Evolutionary conservation across 2,113 vertebrate species (phyloP).

Genomic region (Rhabdomys dilectus): DNA sequence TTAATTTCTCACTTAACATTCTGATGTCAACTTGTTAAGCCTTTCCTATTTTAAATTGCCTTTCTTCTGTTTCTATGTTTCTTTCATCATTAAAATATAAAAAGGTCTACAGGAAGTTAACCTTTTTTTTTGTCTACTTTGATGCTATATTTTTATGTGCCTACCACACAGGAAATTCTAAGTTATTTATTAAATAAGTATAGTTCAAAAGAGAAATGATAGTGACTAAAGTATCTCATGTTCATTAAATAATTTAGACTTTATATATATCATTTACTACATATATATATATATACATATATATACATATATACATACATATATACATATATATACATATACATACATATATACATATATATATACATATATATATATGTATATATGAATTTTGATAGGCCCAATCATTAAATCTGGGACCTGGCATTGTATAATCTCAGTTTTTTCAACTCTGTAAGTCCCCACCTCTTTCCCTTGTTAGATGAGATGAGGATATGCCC

Average conservation of each 20-base stretch:
- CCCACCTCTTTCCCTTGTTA: neutral
- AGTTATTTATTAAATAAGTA: neutral
- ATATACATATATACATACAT: too few species aligned
- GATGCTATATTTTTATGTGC: neutral
- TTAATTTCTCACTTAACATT: neutral
- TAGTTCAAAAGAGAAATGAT: neutral
- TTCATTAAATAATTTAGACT: neutral
- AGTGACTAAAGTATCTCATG: neutral
- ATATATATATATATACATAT: too few species aligned
- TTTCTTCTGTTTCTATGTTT: neutral
- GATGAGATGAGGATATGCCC: neutral
- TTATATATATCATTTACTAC: neutral
- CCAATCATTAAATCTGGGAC: neutral
- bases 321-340: too few species aligned
- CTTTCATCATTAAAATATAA: conserved; percentile 29
- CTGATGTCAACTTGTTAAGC: neutral
- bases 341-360: too few species aligned
- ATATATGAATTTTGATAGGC: neutral
- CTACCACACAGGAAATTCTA: neutral
- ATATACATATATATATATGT: too few species aligned
- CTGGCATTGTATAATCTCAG: neutral
- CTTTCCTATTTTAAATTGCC: neutral
- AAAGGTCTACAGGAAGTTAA: neutral
- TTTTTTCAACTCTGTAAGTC: neutral
- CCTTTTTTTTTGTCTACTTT: neutral